Base-by-base conservation (phyloP, 92 coral and sea anemone species). In the Actinostola sp. region DNA sequence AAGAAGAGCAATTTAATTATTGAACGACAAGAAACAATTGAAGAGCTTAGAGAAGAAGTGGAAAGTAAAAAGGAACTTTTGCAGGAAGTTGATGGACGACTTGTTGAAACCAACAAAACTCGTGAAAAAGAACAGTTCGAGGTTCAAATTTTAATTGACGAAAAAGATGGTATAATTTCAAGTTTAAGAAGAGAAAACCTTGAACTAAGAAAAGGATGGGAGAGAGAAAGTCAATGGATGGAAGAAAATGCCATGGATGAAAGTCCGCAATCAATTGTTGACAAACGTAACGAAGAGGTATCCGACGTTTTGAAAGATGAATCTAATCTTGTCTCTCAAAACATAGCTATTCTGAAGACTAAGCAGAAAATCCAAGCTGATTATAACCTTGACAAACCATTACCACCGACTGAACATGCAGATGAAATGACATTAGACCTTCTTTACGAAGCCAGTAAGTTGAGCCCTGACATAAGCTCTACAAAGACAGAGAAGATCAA, bases 331-430 rank as follows among this genome's bases (percentile, higher is more conserved):
- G 38, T 35, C 5, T 20, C 72, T 8, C 81, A 75, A 53, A 36
- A 61, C 42, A 55, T 24, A 28, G 89, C 70, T 38, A 78, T 84
- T 41, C 84, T 70, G 29, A 70, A 77, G 26, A 23, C 73, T 13
- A 84, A 84, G 48, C 46, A 60, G 55, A 82, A 71, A 17, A 63
- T 84, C 20, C 75, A 84, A 66, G 54, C 64, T 20, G 80, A 84
- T 33, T 54, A 24, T 57, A 58, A 71, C 46, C 25, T 71, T 0
- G 79, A 77, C 23, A 70, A 65, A 29, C 26, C 56, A 66, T 71
- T 75, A 54, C 66, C 48, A 29, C 76, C 54, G 0, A 35, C 62
- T 54, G 71, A 76, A 35, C 63, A 81, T 10, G 26, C 66, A 44
- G 77, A 56, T 17, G 80, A 81, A 16, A 10, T 12, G 12, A 15